A percentile compares a stretch with the other conserved stretches of the same genome.
Conservation (phyloP, 2,797 vertebrate genomes). For the Oreonectes daqikongensis region DNA sequence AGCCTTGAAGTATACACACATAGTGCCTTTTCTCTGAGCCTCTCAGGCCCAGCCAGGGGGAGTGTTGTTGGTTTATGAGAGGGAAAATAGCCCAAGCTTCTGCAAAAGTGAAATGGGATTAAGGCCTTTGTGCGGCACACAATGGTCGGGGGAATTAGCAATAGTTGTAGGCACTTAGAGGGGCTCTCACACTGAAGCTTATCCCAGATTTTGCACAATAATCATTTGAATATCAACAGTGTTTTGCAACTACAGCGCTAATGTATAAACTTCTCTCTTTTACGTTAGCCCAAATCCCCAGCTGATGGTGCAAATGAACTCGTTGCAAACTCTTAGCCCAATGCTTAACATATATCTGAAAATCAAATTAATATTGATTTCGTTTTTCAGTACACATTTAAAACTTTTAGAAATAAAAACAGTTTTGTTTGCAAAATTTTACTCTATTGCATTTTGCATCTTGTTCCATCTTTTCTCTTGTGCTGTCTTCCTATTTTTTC, state of each 20-base stretch:
- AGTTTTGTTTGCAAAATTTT: neutral
- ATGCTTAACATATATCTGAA: conserved; percentile 10
- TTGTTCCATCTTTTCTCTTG: neutral
- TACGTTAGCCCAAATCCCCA: conserved; percentile 87
- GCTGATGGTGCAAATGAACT: conserved; percentile 82
- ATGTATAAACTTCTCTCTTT: conserved; percentile 99
- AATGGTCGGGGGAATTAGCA: conserved; percentile 99
- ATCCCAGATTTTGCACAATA: conserved; percentile 99
- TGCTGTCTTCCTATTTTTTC: neutral
- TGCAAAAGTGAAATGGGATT: conserved; percentile 99
- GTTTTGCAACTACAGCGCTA: conserved; percentile 99
- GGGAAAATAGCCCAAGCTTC: conserved; percentile 97
- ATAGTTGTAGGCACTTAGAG: conserved; percentile 99
- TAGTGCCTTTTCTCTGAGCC: conserved; percentile 93
- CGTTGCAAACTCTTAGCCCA: conserved; percentile 79
- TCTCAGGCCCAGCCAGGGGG: conserved; percentile 93
- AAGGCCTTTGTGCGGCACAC: conserved; percentile 96
- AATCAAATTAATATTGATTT: conserved; percentile 5
- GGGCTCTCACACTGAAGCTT: conserved; percentile 99
- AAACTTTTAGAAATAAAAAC: neutral
- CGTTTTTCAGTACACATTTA: neutral
- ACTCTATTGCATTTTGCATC: neutral
- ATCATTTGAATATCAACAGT: conserved; percentile 99
- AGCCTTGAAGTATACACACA: conserved; percentile 98
- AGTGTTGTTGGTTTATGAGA: conserved; percentile 99